Evolutionary conservation across 2,797 vertebrate genomes (phyloP), one percentile per base, ranked within the genome.

Genomic region (Sebastes paucispinis): DNA sequence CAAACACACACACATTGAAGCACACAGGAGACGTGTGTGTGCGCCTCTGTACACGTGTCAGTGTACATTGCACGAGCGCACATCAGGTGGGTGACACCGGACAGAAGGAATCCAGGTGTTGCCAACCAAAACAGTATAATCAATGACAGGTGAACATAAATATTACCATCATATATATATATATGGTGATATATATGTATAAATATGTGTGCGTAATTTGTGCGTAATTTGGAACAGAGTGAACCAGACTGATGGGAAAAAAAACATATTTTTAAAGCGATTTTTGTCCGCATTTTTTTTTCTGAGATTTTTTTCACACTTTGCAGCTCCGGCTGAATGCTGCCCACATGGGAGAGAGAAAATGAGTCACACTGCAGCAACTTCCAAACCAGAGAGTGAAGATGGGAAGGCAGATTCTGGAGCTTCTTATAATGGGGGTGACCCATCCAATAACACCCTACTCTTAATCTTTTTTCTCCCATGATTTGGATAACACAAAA

Each of bases 311-410:
- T n/a, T 32, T 77, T 43, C 43, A 69, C 63, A 72, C 78, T 64
- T 82, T 81, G 83, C 82, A 86, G 84, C 18, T 52, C 16, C 16
- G 43, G 65, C 64, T 83, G 89, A 77, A 69, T 70, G 86, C 90
- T 91, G 89, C 91, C 91, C 93, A 94, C 91, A 92, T 93, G 93
- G 88, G 92, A 93, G 75, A 80, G 74, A 80, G 74, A 91, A 93
- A 91, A 94, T 95, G 95, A 96, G 91, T 96, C 95, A 96, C 95
- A 94, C 95, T 96, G 96, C 96, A 96, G 94, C 91, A 96, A 94
- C 94, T 96, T 94, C 91, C 83, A 93, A 20, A 20, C 69, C 74
- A 70, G 75, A 79, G 79, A 90, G 36, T 59, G 62, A 16, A 75
- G 52, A 75, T 55, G 68, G 87, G 75, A 82, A 64, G 73, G 34